These are phyloP conservation scores for Psilopsiagon aurifrons DNA, from an alignment of 2,113 vertebrate genomes.

Conservation along the genomic window DNA sequence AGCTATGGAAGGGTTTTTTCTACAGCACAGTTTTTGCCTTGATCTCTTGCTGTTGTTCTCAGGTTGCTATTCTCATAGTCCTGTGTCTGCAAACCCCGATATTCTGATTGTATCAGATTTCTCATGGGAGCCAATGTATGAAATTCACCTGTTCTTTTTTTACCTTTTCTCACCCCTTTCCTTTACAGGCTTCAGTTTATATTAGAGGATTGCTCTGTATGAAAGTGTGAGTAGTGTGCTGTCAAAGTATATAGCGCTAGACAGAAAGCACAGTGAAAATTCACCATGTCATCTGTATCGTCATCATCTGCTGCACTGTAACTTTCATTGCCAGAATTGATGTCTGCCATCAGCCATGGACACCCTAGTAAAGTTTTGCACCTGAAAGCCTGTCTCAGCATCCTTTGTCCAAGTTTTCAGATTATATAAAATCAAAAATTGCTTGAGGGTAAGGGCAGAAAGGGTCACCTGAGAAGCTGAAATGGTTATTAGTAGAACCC, in stretches of 20 bases:
- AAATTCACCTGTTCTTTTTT: neutral
- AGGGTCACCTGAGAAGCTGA: neutral
- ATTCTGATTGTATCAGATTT: neutral
- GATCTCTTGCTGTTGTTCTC: neutral
- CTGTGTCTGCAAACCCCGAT: neutral
- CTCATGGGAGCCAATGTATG: neutral
- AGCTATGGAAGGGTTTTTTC: neutral
- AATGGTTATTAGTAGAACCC: neutral
- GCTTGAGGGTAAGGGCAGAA: neutral
- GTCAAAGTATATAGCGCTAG: neutral
- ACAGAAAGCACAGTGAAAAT: neutral
- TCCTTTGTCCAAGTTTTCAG: neutral
- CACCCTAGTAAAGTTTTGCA: neutral
- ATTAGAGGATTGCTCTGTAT: neutral
- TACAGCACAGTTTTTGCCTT: neutral
- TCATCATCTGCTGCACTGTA: neutral
- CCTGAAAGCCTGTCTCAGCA: conserved; percentile 39
- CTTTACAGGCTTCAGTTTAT: neutral
- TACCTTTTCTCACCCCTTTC: neutral
- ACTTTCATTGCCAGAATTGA: neutral
- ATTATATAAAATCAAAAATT: neutral
- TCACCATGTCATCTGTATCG: neutral
- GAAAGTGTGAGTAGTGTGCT: neutral
- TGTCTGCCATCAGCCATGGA: neutral
- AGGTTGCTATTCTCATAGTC: neutral